Percentiles rank a stretch among this genome's conserved stretches.
phyloP scores from a whole-genome alignment of 2,888 invertebrate genomes.

The Pammene aurita region DNA sequence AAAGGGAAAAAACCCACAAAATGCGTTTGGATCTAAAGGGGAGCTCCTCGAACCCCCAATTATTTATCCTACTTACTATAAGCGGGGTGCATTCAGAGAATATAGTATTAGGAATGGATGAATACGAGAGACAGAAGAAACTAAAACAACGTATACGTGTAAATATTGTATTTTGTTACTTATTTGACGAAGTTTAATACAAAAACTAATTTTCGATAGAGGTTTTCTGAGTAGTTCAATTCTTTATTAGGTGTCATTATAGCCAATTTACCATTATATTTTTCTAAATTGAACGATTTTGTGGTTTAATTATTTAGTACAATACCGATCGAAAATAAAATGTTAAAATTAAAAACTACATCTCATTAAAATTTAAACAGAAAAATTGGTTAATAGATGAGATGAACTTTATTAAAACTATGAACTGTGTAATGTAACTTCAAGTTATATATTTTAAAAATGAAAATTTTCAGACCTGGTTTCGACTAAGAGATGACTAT shows the following conservation, averaged over 20 bases:
- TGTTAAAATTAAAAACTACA: too few relatives aligned
- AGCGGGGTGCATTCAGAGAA: conserved; percentile 94
- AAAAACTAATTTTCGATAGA: neutral
- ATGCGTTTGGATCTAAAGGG: conserved; percentile 93
- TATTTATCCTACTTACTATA: conserved; percentile 94
- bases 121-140: conserved; percentile 88
- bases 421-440: too few relatives aligned
- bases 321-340: too few relatives aligned
- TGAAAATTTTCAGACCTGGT: conserved; percentile 71
- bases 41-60: conserved; percentile 84
- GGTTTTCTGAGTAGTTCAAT: neutral
- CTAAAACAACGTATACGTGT: conserved; percentile 85
- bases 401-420: too few relatives aligned
- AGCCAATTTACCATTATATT: too few relatives aligned
- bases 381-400: too few relatives aligned
- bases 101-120: conserved; percentile 92
- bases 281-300: too few relatives aligned
- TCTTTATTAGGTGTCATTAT: too few relatives aligned
- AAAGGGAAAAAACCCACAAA: conserved; percentile 94
- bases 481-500: conserved; percentile 57
- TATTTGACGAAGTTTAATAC: neutral
- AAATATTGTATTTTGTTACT: conserved; percentile 58
- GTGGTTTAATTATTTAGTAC: too few relatives aligned
- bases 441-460: too few relatives aligned
- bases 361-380: too few relatives aligned